Conservation (phyloP, 2,113 vertebrate genomes). For the Ranitomeya imitator region DNA sequence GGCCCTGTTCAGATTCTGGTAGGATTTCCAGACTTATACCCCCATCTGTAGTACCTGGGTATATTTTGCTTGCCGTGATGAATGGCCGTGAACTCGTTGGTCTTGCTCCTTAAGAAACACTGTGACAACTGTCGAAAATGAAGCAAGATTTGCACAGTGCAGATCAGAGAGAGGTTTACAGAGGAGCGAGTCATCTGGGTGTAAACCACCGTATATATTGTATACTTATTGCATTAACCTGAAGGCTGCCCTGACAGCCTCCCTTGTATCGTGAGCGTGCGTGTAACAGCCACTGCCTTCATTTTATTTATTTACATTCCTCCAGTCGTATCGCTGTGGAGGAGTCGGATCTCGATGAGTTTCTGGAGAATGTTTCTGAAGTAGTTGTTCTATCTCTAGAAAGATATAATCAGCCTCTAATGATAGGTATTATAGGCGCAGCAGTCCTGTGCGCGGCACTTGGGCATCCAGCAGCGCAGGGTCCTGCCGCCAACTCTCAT, state of each 20-base stretch:
- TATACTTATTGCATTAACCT: slow-evolving; percentile 23
- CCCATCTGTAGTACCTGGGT: not conserved
- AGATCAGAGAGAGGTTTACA: not conserved
- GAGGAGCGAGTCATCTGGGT: slow-evolving; percentile 27
- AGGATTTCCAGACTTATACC: no score
- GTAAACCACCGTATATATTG: not conserved
- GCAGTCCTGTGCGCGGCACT: not conserved
- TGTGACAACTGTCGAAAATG: not conserved
- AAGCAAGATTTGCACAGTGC: not conserved
- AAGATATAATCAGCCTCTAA: slow-evolving; percentile 15
- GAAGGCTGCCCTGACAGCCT: slow-evolving; percentile 8
- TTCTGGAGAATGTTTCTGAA: slow-evolving; percentile 13
- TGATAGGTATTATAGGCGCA: slow-evolving; percentile 14
- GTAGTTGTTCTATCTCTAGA: not conserved
- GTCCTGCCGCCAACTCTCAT: not conserved
- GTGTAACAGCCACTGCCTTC: slow-evolving; percentile 33
- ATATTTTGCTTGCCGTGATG: not conserved
- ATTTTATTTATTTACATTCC: slow-evolving; percentile 55
- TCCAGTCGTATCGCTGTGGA: slow-evolving; percentile 42
- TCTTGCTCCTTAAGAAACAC: not conserved
- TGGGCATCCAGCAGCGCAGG: not conserved
- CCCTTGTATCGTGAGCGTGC: slow-evolving; percentile 28
- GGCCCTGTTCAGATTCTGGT: no score
- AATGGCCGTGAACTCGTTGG: not conserved
- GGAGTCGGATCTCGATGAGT: slow-evolving; percentile 21